phyloP scores from a whole-genome alignment of 2,113 vertebrate species.

The Ovis aries region DNA sequence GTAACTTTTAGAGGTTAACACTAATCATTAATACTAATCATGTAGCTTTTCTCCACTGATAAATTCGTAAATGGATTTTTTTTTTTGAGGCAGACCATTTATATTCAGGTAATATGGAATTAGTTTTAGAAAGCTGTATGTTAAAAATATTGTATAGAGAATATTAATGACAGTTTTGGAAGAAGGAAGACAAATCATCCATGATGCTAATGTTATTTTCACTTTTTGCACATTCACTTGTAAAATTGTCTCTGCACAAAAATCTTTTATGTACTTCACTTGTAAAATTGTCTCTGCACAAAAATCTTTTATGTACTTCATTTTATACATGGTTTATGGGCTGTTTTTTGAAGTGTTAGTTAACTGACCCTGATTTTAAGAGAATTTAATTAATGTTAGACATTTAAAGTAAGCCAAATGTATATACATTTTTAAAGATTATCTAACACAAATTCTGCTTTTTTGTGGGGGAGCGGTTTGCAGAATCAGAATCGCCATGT shows the following conservation, averaged over 20 bases:
- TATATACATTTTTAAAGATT: not conserved
- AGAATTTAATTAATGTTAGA: not conserved
- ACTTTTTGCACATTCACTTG: not conserved
- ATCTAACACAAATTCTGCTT: not conserved
- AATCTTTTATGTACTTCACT: not conserved
- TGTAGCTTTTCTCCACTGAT: not conserved
- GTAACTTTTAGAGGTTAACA: not conserved
- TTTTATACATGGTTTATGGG: not conserved
- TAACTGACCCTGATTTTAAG: not conserved
- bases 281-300: not conserved
- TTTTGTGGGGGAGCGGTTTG: not conserved
- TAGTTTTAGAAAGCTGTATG: not conserved
- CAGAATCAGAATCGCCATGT: not conserved
- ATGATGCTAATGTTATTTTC: not conserved
- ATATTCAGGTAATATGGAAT: not conserved
- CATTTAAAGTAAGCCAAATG: not conserved
- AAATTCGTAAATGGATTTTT: not conserved
- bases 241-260: not conserved
- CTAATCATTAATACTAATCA: not conserved
- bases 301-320: not conserved
- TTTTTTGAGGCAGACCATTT: not conserved
- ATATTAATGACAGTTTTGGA: not conserved
- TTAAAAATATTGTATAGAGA: not conserved
- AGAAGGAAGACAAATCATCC: not conserved
- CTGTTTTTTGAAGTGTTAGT: not conserved